A percentile compares a stretch with the other conserved stretches of the same genome.
phyloP scores from a whole-genome alignment of 37 sponge, comb jelly and placozoan genomes.

The Diacarnus erythraeanus region DNA sequence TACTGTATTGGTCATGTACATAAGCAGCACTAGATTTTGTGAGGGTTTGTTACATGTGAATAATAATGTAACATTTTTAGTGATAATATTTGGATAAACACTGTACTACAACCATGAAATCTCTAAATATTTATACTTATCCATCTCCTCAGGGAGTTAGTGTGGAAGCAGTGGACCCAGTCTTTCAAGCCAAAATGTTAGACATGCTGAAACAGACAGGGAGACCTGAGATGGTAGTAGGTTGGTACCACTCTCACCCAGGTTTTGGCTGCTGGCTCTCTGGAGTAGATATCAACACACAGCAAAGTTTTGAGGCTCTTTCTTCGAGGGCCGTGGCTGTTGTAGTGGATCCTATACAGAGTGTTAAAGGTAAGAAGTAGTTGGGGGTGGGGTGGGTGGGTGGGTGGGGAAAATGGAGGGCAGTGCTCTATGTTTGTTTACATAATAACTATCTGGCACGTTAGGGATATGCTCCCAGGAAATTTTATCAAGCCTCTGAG shows the following conservation, averaged over 20 bases:
- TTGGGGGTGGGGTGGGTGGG: too few species aligned
- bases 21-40: too few species aligned
- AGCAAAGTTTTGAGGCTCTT: conserved; percentile 98
- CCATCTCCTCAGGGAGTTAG: conserved; percentile 81
- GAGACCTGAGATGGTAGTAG: conserved; percentile 98
- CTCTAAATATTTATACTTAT: background rate
- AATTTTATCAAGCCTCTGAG: too few species aligned
- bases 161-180: conserved; percentile 99
- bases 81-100: too few species aligned
- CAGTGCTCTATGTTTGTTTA: too few species aligned
- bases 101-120: too few species aligned
- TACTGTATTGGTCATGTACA: too few species aligned
- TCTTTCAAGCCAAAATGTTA: conserved; percentile 99
- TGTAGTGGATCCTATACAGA: conserved; percentile 98
- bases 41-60: too few species aligned
- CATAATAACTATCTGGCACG: too few species aligned
- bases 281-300: conserved; percentile 97
- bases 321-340: conserved; percentile 95
- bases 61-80: too few species aligned
- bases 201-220: conserved; percentile 99
- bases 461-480: too few species aligned
- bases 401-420: too few species aligned
- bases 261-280: conserved; percentile 99
- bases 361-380: conserved; percentile 77
- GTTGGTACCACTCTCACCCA: conserved; percentile 99